Evolutionary conservation across 92 coral and sea anemone species (phyloP).

Genomic region (Virgularia gustaviana): DNA sequence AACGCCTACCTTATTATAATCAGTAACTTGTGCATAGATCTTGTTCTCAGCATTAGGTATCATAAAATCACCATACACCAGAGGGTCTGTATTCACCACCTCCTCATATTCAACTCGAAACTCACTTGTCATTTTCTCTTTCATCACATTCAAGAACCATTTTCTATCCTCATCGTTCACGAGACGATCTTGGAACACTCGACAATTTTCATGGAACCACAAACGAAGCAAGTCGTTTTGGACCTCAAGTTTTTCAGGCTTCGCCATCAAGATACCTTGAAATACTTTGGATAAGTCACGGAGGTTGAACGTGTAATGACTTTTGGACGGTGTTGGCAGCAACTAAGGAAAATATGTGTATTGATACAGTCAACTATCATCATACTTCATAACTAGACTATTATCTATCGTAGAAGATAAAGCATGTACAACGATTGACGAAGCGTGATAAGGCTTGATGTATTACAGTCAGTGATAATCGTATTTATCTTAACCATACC

Average conservation of each 20-base stretch:
- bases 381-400: neutral
- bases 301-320: conserved; percentile 97
- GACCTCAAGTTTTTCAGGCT: conserved; percentile 67
- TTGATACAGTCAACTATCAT: neutral
- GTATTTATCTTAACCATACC: no score
- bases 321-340: conserved; percentile 95
- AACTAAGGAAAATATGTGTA: conserved; percentile 44
- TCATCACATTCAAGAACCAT: conserved; percentile 83
- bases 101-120: conserved; percentile 71
- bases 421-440: neutral
- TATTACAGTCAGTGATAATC: no score
- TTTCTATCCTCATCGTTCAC: conserved; percentile 89
- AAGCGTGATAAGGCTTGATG: neutral
- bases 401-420: neutral
- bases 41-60: conserved; percentile 81
- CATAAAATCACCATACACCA: conserved; percentile 98
- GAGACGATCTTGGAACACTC: conserved; percentile 95
- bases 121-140: conserved; percentile 76
- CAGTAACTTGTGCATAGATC: conserved; percentile 72
- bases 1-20: conserved; percentile 75
- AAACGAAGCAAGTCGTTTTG: conserved; percentile 74
- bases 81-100: conserved; percentile 78
- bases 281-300: conserved; percentile 97
- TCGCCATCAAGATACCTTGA: conserved; percentile 96
- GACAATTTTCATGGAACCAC: conserved; percentile 96